phyloP scores from a whole-genome alignment of 2,113 vertebrate species.

The Callopanchax toddi region DNA sequence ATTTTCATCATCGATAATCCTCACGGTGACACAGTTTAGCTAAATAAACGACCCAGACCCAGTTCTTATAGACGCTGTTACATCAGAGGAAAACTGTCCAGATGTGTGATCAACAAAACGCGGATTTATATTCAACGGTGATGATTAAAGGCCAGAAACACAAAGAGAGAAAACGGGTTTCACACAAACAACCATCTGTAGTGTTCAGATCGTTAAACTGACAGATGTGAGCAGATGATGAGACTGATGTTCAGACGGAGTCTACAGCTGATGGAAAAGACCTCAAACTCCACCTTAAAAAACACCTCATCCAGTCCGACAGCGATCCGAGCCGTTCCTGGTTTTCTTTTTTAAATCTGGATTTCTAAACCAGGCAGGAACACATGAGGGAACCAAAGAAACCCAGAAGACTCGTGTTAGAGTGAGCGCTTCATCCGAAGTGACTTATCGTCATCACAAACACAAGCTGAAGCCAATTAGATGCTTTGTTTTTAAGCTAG shows the following conservation, averaged over 20 bases:
- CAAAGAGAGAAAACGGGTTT: too few species aligned
- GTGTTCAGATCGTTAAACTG: too few species aligned
- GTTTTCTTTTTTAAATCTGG: background rate
- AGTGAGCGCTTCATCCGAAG: background rate
- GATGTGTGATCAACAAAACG: background rate
- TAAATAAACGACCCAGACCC: background rate
- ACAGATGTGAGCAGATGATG: too few species aligned
- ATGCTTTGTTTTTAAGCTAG: background rate
- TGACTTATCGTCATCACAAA: constrained; percentile 5
- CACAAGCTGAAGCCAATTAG: constrained; percentile 17
- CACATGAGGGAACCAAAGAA: background rate
- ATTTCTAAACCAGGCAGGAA: background rate
- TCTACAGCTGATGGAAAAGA: too few species aligned
- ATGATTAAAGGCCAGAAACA: background rate
- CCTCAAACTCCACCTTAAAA: too few species aligned
- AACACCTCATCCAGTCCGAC: too few species aligned
- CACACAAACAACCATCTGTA: too few species aligned
- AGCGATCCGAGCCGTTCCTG: too few species aligned
- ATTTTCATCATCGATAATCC: too few species aligned
- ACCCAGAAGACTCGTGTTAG: background rate
- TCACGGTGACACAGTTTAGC: too few species aligned
- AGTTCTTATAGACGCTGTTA: background rate
- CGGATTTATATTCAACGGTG: background rate
- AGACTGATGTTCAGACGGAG: too few species aligned
- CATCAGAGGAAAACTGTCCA: background rate